phyloP scores from a whole-genome alignment of 2,888 invertebrate species.

The Cephus pygmeus region DNA sequence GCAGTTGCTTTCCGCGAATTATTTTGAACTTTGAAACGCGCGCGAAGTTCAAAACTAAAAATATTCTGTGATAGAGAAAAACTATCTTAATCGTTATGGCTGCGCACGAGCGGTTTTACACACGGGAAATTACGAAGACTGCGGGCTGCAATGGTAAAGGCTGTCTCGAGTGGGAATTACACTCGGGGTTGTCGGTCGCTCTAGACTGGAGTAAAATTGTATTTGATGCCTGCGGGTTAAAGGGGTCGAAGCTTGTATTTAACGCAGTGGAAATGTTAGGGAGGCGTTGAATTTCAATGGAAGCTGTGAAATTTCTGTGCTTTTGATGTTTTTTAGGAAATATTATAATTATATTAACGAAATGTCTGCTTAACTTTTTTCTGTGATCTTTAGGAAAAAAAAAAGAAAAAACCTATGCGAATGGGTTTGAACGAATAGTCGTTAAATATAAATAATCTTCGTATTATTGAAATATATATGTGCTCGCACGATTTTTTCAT shows the following conservation, averaged over 20 bases:
- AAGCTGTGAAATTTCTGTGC: neutral
- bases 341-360: neutral
- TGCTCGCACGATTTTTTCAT: neutral
- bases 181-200: neutral
- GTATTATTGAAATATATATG: too few relatives aligned
- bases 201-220: neutral
- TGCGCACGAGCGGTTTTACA: neutral
- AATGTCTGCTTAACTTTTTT: neutral
- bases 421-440: neutral
- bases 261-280: neutral
- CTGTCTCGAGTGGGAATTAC: constrained; percentile 39
- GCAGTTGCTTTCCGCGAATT: too few relatives aligned
- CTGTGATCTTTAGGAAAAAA: neutral
- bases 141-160: constrained; percentile 2
- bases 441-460: too few relatives aligned
- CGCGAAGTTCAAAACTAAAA: neutral
- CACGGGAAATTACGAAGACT: neutral
- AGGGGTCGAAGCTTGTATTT: neutral
- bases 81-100: neutral
- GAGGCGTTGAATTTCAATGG: neutral
- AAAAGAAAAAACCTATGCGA: neutral
- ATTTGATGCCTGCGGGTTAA: neutral
- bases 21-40: neutral
- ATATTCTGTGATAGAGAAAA: neutral
- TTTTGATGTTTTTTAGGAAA: neutral